Evolutionary conservation across 1,140 invertebrate genomes (phyloP).

Genomic region (Polyergus mexicanus): DNA sequence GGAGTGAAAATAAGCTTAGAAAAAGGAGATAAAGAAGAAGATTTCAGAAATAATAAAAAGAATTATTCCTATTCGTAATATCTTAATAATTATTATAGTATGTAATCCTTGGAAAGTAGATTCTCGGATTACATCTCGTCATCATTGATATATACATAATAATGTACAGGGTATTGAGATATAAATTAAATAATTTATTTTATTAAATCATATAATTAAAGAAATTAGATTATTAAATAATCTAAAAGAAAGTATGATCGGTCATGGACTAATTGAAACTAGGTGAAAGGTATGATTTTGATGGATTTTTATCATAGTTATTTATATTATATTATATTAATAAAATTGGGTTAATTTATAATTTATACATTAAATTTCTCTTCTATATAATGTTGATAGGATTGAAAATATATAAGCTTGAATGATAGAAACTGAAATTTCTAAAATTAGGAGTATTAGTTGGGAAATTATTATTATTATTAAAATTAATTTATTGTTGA

Average conservation of each 20-base stretch:
- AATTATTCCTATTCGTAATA: constrained; percentile 81
- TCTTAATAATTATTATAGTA: constrained; percentile 83
- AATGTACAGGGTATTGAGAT: constrained; percentile 82
- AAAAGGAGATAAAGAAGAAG: no score
- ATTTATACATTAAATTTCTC: constrained; percentile 82
- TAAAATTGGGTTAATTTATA: no score
- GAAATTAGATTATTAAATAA: constrained; percentile 79
- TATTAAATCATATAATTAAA: constrained; percentile 82
- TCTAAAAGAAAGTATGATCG: constrained; percentile 84
- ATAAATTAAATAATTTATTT: constrained; percentile 45
- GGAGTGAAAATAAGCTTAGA: constrained; percentile 89
- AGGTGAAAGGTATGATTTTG: constrained; percentile 87
- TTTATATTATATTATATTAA: no score
- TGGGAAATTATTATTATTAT: constrained; percentile 87
- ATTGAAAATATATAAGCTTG: constrained; percentile 73
- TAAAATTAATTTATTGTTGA: constrained; percentile 87
- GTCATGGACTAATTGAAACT: constrained; percentile 86
- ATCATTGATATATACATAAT: constrained; percentile 88
- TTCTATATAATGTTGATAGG: constrained; percentile 83
- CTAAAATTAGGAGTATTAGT: constrained; percentile 85
- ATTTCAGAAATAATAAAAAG: no score
- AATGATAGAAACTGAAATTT: constrained; percentile 70
- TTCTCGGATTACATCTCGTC: constrained; percentile 89
- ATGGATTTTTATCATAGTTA: constrained; percentile 63
- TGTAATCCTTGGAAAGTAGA: constrained; percentile 87